phyloP scores from a whole-genome alignment of 2,113 vertebrate genomes.

The Cephalopholis sonnerati region DNA sequence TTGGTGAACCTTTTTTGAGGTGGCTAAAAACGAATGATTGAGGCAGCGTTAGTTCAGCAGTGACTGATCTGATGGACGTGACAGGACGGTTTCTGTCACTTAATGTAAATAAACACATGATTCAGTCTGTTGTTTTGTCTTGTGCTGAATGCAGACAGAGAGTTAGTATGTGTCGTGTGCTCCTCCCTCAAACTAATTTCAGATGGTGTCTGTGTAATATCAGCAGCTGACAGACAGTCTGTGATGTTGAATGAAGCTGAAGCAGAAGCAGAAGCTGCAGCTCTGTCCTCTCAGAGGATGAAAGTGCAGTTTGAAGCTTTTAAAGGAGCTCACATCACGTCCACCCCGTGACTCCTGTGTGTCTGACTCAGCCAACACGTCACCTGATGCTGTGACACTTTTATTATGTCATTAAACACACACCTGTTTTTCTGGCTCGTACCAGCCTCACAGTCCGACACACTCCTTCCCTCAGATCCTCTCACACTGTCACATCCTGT shows the following conservation, averaged over 20 bases:
- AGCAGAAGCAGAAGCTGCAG: background rate
- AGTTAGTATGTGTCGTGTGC: too few relatives aligned
- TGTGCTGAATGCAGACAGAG: too few relatives aligned
- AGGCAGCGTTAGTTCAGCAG: too few relatives aligned
- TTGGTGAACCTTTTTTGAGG: too few relatives aligned
- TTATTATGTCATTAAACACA: background rate
- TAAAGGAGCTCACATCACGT: background rate
- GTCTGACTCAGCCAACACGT: slow-evolving; percentile 5
- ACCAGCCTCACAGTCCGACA: background rate
- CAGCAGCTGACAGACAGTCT: background rate
- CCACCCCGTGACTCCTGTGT: slow-evolving; percentile 10
- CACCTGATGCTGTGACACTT: slow-evolving; percentile 27
- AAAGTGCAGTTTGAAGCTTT: background rate
- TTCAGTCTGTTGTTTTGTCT: too few relatives aligned
- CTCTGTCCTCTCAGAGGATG: background rate
- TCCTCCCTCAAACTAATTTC: background rate
- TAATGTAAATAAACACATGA: too few relatives aligned
- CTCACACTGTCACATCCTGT: too few relatives aligned
- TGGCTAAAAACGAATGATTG: too few relatives aligned
- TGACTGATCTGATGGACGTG: too few relatives aligned
- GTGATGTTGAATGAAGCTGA: background rate
- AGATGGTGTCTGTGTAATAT: background rate
- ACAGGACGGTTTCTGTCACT: too few relatives aligned
- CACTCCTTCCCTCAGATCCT: too few relatives aligned
- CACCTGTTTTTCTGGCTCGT: background rate